A percentile compares a stretch with the other conserved stretches of the same genome.
phyloP scores from a whole-genome alignment of 2,888 invertebrate species.

The Psylliodes chrysocephalus region DNA sequence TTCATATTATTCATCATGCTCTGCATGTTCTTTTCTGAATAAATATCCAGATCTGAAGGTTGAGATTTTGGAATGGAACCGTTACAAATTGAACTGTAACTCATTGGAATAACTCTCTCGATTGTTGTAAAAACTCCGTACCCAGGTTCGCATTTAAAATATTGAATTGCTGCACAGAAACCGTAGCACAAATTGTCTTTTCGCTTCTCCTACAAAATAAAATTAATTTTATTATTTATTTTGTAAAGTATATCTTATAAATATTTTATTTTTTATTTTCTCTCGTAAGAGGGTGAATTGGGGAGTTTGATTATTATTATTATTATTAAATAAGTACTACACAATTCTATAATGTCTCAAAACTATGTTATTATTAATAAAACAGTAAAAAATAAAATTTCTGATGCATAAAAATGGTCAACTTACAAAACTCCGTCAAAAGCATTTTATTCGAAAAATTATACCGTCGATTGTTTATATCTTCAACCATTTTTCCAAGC shows the following conservation, averaged over 20 bases:
- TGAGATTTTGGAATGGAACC: constrained; percentile 27
- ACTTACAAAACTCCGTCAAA: too few species aligned
- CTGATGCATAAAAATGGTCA: too few species aligned
- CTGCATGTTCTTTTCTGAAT: constrained; percentile 49
- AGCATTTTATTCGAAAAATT: too few species aligned
- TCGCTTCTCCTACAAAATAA: constrained; percentile 55
- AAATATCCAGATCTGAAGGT: constrained; percentile 46
- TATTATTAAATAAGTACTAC: too few species aligned
- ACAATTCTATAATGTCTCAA: too few species aligned
- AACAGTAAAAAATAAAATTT: too few species aligned
- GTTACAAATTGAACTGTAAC: constrained; percentile 32
- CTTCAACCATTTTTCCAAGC: too few species aligned
- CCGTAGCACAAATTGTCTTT: constrained; percentile 60
- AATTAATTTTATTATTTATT: constrained; percentile 3
- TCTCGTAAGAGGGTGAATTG: too few species aligned
- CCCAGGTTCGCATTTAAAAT: constrained; percentile 60
- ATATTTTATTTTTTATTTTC: too few species aligned
- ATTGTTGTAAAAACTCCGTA: constrained; percentile 62
- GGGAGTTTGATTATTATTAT: too few species aligned
- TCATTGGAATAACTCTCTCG: constrained; percentile 56
- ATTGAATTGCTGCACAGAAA: constrained; percentile 59
- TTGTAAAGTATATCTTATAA: neutral
- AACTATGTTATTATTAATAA: too few species aligned
- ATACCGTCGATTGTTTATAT: too few species aligned
- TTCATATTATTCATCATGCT: constrained; percentile 44